Evolutionary conservation across 2,888 invertebrate genomes (phyloP), one percentile per base, ranked within the genome.

Genomic region (Hirtodrosophila cameraria): DNA sequence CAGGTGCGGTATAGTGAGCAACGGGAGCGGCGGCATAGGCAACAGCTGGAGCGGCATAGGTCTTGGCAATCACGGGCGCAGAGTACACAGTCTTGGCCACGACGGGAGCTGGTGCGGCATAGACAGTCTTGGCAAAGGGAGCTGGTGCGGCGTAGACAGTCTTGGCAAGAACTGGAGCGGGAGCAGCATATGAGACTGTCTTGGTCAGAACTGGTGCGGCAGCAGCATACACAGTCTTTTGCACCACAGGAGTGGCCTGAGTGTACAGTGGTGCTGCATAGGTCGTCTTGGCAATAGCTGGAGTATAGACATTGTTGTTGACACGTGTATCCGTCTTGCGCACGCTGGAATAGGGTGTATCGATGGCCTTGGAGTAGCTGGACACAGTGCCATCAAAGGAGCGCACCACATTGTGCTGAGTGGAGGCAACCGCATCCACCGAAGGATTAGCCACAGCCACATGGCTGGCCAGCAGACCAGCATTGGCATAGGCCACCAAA

Each of bases 401-500:
- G 55, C 93, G 92, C 62, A 93, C 87, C 48, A 93, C 92, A 88
- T 92, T 93, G 86, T 94, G 92, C 61, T 92, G 92, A 66, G 91
- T 93, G 90, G 80, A 92, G 65, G 67, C 91, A 0, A 88, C 62
- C 0, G 87, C 88, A 52, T 87, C 90, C 55, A 80, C 69, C 2
- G 88, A 69, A 11, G 88, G 87, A 66, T 87, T 88, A 7, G 89
- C 87, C 18, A 80, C 61, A 25, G 81, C 60, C 36, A 74, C 54
- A 36, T 66, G 20, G 70, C 68, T 36, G 81, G 72, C 64, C 20
- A 94, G 78, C 69, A 92, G 88, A 73, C 94, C 94, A 62, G 94
- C 94, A 81, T 93, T 92, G 88, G 93, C 94, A 74, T 92, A 92
- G 88, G 94, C 93, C 90, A 93, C 92, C 86, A 92, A 91, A 89